Evolutionary conservation across 2,113 vertebrate species (phyloP), one percentile per base, ranked within the genome.

Genomic region (Chaetops frenatus): DNA sequence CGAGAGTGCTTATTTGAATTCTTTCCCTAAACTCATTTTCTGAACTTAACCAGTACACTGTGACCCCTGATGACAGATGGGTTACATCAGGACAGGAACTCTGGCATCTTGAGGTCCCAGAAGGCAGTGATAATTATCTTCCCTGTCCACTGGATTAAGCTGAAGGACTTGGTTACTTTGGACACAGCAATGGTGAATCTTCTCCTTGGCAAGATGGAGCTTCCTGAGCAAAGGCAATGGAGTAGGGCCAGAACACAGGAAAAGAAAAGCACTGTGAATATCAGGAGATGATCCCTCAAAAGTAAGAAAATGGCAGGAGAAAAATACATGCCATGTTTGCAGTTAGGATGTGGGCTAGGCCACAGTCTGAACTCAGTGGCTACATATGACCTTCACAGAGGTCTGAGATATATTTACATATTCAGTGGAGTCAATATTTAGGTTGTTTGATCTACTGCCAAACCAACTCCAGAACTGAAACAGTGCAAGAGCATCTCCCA

Each of bases 11-110:
- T 42, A 56, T 86, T 84, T 77, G 58, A 89, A 70, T 91, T 94
- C 58, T 89, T 93, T 69, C 69, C 76, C 48, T 57, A 65, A 91
- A 85, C 35, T 66, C 4, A n/a, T 81, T 91, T 95, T 94, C 50
- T 86, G 84, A 86, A 65, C 64, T 76, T n/a, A 56, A 80, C 36
- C 42, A 42, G 42, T 11, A 42, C n/a, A 13, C 33, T 38, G 48
- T 85, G 74, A 71, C 38, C 48, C 23, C 35, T 67, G 56, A 27
- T 66, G 61, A 89, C 36, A 54, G 64, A 12, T 29, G 53, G 35
- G 65, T 93, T 90, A 88, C 2, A 0, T 38, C 61, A 95, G 47
- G 33, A 48, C 48, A 90, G 35, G 53, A 86, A 23, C 28, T 42
- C 36, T 9, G 47, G 35, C 50, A 57, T 35, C 51, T 5, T 50